Base-by-base conservation (phyloP, 2,888 invertebrate genomes). In the Rutpela maculata region DNA sequence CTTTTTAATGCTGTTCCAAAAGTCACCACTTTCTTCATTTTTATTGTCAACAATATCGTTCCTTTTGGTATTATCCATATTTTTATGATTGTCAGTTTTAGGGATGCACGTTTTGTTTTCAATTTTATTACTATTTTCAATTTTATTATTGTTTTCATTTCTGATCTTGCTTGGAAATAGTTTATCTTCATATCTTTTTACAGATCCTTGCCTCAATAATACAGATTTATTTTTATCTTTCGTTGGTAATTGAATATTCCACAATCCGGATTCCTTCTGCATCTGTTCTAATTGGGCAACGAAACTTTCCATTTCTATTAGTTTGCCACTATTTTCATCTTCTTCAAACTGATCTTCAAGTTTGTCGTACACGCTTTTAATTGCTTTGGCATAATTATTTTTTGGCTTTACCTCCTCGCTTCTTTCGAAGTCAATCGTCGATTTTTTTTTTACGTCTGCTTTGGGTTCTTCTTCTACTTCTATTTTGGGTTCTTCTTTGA, bases 261-360 rank as follows among this genome's bases (percentile, higher is more conserved):
- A 84, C 18, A 84, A 73, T n/a, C 84, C 84, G 17, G 82, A 84
- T 62, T 83, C 79, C 67, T 79, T 75, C 67, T 84, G 82, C 31
- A 85, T 81, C 74, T 81, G 76, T 70, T 84, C 84, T 11, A 85
- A 57, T 70, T 81, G 78, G 26, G 73, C 81, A 5, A 82, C 85
- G 57, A 85, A 85, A 70, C 84, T 84, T 70, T 83, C 85, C 43
- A 85, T 78, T 75, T 81, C 80, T 76, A 85, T 81, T 26, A 85
- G 65, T 18, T 79, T 84, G 55, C 85, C 84, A 38, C 38, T 75
- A 35, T 59, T 73, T 62, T 73, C 76, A 18, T 65, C 59, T 74
- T 81, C 77, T 19, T 74, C 67, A 50, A 62, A 60, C 22, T 70
- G 38, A 59, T 81, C 75, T 74, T 82, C 81, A 19, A 78, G 63